phyloP scores from a whole-genome alignment of 2,888 invertebrate species.

The Lasioglossum morio region DNA sequence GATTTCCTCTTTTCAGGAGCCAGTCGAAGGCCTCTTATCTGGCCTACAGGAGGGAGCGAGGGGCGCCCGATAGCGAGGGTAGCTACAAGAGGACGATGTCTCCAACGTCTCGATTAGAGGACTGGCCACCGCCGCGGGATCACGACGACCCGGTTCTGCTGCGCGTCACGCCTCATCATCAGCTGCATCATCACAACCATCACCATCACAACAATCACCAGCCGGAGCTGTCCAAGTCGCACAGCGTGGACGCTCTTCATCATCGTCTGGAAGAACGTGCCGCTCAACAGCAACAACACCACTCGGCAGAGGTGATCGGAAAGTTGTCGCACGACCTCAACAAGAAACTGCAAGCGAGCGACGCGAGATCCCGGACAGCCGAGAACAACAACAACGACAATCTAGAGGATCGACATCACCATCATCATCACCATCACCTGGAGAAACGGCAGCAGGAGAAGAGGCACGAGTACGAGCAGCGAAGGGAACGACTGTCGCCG shows the following conservation, averaged over 20 bases:
- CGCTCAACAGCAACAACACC: slow-evolving; percentile 63
- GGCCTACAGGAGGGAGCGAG: slow-evolving; percentile 89
- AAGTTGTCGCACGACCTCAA: slow-evolving; percentile 85
- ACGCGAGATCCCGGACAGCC: slow-evolving; percentile 68
- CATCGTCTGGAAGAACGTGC: slow-evolving; percentile 78
- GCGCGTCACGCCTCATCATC: slow-evolving; percentile 79
- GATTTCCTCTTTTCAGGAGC: slow-evolving; percentile 86
- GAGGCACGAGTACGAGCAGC: slow-evolving; percentile 67
- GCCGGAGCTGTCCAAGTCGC: slow-evolving; percentile 77
- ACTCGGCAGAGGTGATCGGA: slow-evolving; percentile 85
- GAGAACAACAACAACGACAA: slow-evolving; percentile 77
- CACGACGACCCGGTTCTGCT: slow-evolving; percentile 81
- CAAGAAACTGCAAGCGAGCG: slow-evolving; percentile 82
- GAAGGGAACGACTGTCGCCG: slow-evolving; percentile 78
- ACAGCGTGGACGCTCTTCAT: slow-evolving; percentile 81
- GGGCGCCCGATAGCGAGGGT: slow-evolving; percentile 90
- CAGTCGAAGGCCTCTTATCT: slow-evolving; percentile 92
- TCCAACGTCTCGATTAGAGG: slow-evolving; percentile 85
- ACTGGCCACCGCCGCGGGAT: slow-evolving; percentile 78
- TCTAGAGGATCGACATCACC: slow-evolving; percentile 69
- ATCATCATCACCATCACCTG: slow-evolving; percentile 61
- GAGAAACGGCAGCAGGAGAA: slow-evolving; percentile 65
- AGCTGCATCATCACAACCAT: slow-evolving; percentile 63
- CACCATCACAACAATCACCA: slow-evolving; percentile 66
- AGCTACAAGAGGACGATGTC: slow-evolving; percentile 91